These are phyloP conservation scores for Tenthredo notha DNA, from an alignment of 2,888 invertebrate species.

Conservation along the genomic window DNA sequence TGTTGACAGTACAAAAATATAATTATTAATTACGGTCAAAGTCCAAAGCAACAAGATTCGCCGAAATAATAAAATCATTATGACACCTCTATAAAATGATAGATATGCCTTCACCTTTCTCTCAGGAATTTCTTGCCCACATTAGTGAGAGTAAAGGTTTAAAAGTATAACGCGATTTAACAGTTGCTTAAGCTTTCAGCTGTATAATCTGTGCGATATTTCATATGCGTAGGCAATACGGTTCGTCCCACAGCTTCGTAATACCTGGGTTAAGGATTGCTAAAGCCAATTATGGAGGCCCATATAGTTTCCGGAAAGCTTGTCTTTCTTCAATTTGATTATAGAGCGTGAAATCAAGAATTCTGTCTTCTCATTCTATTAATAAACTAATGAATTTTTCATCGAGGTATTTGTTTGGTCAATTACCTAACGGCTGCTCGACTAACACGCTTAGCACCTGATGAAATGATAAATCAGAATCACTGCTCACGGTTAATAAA, in stretches of 20 bases:
- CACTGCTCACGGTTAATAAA: not conserved
- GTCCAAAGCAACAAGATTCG: not conserved
- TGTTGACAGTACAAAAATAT: not conserved
- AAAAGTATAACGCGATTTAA: slow-evolving; percentile 11
- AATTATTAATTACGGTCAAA: not conserved
- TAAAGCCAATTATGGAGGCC: not conserved
- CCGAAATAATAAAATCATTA: not conserved
- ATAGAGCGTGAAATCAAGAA: not conserved
- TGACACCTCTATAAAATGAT: not conserved
- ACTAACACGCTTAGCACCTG: not conserved
- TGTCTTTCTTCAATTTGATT: not conserved
- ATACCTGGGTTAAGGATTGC: not conserved
- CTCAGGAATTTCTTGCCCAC: not conserved
- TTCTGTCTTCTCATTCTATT: not conserved
- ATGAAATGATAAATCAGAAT: not conserved
- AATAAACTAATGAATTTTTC: not conserved
- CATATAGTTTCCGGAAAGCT: slow-evolving; percentile 23
- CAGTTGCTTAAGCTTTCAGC: not conserved
- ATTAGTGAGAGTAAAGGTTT: slow-evolving; percentile 22
- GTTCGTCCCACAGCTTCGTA: not conserved
- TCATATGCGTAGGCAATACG: not conserved
- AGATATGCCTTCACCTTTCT: not conserved
- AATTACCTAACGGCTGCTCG: not conserved
- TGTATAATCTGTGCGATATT: not conserved
- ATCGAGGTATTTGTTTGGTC: not conserved